Percentiles rank a stretch among this genome's conserved stretches.
These are phyloP conservation scores for Drosophila baimaii DNA, from an alignment of 1,140 invertebrate genomes.

Conservation along the genomic window DNA sequence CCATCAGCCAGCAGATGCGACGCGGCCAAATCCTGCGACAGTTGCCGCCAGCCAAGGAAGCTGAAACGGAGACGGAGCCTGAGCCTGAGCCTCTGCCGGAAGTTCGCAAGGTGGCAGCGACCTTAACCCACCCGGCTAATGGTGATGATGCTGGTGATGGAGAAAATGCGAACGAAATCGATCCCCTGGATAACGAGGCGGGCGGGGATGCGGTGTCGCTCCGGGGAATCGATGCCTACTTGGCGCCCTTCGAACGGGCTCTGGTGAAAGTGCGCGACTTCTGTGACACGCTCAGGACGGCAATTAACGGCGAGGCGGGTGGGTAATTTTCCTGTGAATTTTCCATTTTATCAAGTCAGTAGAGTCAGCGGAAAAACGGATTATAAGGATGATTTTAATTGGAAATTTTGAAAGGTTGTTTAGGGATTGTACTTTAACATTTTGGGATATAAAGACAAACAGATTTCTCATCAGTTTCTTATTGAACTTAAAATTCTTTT, in stretches of 20 bases:
- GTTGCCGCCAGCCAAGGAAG: constrained; percentile 48
- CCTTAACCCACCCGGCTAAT: constrained; percentile 37
- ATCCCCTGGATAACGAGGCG: constrained; percentile 12
- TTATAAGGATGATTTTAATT: neutral
- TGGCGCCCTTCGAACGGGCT: constrained; percentile 52
- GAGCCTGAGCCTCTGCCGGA: constrained; percentile 51
- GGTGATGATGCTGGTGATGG: constrained; percentile 31
- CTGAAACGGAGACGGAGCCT: constrained; percentile 24
- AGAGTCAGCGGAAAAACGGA: neutral
- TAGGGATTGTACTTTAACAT: neutral
- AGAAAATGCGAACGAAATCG: constrained; percentile 15
- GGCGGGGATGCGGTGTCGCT: constrained; percentile 10
- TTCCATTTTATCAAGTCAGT: constrained; percentile 18
- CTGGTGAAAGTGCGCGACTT: constrained; percentile 62
- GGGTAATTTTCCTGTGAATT: constrained; percentile 19
- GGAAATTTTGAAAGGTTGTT: neutral
- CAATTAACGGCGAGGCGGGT: constrained; percentile 61
- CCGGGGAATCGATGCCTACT: constrained; percentile 39
- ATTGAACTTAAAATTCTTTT: neutral
- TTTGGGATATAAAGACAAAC: neutral
- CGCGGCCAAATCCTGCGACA: constrained; percentile 43
- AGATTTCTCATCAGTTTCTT: neutral
- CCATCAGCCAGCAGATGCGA: constrained; percentile 68
- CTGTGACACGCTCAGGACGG: constrained; percentile 60
- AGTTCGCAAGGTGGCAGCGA: constrained; percentile 31